Evolutionary conservation across 2,888 invertebrate species (phyloP).

Genomic region (Conus canariensis): DNA sequence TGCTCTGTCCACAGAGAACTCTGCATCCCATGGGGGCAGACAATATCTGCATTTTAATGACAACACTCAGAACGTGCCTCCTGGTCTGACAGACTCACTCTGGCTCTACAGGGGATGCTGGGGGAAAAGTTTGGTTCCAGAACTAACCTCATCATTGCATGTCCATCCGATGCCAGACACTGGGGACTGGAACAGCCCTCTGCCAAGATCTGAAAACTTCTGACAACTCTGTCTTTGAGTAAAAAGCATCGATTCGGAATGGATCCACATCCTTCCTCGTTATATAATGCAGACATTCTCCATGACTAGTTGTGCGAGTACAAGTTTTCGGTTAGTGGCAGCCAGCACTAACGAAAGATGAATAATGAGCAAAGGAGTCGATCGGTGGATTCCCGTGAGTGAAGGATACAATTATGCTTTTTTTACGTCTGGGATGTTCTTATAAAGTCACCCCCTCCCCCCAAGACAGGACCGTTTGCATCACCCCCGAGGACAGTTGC

Average conservation of each 20-base stretch:
- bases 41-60: conserved; percentile 35
- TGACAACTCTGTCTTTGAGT: neutral
- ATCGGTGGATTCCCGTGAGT: conserved; percentile 48
- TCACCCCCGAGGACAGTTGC: neutral
- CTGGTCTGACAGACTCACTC: neutral
- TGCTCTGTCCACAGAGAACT: neutral
- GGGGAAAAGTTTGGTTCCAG: conserved; percentile 33
- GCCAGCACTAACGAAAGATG: conserved; percentile 54
- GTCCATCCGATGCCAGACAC: conserved; percentile 30
- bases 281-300: conserved; percentile 37
- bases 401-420: conserved; percentile 50
- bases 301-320: conserved; percentile 40
- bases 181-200: too few species aligned
- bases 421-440: conserved; percentile 11
- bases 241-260: too few species aligned
- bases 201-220: neutral
- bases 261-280: conserved; percentile 4
- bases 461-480: conserved; percentile 48
- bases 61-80: neutral
- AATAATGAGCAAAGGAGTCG: conserved; percentile 45
- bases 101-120: neutral
- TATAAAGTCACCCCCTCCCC: conserved; percentile 36
- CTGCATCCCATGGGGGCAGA: neutral
- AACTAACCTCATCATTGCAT: conserved; percentile 42
- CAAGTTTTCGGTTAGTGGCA: conserved; percentile 47